phyloP scores from a whole-genome alignment of 2,888 invertebrate species.

The Leptinotarsa juncta region DNA sequence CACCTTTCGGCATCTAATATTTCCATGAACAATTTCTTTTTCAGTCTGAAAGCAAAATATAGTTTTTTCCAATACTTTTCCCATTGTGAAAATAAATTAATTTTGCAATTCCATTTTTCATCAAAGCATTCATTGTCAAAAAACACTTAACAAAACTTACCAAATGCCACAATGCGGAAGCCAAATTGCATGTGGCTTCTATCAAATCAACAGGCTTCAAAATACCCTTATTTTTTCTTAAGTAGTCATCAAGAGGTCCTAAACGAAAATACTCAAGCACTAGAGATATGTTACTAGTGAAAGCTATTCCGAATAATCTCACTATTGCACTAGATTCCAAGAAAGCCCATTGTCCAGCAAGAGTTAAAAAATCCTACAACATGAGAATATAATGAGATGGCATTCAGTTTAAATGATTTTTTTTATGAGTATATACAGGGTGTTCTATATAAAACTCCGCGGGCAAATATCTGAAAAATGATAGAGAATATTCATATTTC shows the following conservation, averaged over 20 bases:
- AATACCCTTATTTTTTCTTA: constrained; percentile 66
- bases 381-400: constrained; percentile 1
- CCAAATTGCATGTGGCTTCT: constrained; percentile 84
- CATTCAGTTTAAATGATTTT: no score
- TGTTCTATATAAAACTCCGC: no score
- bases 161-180: constrained; percentile 88
- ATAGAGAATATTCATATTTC: no score
- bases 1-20: constrained; percentile 84
- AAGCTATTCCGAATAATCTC: constrained; percentile 80
- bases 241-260: constrained; percentile 82
- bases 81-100: neutral
- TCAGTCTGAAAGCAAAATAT: constrained; percentile 75
- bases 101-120: neutral
- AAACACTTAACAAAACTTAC: constrained; percentile 65
- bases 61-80: neutral
- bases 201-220: constrained; percentile 79
- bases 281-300: constrained; percentile 82
- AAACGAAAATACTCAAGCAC: constrained; percentile 83
- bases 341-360: constrained; percentile 83
- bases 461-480: no score
- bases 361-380: constrained; percentile 79
- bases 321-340: constrained; percentile 82
- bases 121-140: no score
- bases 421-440: no score
- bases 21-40: constrained; percentile 85